Evolutionary conservation across 2,113 vertebrate genomes (phyloP).

Genomic region (Ardeotis arabs): DNA sequence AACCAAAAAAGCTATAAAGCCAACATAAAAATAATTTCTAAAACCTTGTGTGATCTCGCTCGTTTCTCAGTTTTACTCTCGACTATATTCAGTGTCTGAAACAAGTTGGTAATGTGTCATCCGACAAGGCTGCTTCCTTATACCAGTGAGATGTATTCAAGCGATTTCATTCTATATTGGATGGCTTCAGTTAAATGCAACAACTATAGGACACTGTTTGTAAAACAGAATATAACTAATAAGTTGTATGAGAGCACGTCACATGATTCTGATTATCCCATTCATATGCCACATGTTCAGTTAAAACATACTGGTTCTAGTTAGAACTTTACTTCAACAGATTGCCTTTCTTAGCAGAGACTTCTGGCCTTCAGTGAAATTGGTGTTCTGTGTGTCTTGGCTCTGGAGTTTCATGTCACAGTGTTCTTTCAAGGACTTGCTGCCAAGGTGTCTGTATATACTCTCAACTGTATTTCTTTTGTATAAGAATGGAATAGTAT

Average conservation of each 20-base stretch:
- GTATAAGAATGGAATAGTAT: neutral
- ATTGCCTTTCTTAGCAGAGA: neutral
- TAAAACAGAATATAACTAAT: neutral
- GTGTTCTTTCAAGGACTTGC: neutral
- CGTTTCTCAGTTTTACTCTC: neutral
- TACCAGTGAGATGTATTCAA: neutral
- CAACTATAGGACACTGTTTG: neutral
- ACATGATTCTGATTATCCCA: neutral
- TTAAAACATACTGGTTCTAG: neutral
- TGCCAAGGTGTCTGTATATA: neutral
- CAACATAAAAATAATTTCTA: slow-evolving; percentile 72
- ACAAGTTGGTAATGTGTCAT: neutral
- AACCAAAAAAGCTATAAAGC: slow-evolving; percentile 73
- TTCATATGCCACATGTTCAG: neutral
- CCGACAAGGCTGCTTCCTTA: neutral
- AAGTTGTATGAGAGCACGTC: neutral
- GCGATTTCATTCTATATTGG: neutral
- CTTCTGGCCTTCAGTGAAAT: neutral
- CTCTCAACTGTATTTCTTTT: neutral
- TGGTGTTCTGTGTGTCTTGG: neutral
- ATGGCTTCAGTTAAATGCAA: neutral
- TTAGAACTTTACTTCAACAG: neutral
- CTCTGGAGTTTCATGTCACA: neutral
- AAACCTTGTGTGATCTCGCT: neutral
- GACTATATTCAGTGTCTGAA: neutral